Conservation (phyloP, 2,888 invertebrate species). For the Drosophila anomalata region DNA sequence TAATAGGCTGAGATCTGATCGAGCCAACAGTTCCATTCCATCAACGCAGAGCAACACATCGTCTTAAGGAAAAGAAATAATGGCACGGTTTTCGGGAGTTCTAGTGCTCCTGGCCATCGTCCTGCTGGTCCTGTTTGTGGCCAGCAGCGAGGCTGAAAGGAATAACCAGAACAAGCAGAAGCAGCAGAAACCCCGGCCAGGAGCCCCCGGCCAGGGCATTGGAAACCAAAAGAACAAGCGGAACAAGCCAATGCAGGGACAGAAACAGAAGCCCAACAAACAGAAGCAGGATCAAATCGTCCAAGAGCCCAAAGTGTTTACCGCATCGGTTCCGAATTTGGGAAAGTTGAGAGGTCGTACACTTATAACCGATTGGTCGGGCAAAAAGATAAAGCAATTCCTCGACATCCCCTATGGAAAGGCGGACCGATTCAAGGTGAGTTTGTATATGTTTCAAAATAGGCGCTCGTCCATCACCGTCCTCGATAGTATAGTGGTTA, state of each 20-base stretch:
- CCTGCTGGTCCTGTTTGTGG: conserved; percentile 44
- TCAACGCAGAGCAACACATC: conserved; percentile 35
- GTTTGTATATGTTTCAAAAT: not conserved
- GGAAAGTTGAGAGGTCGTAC: conserved; percentile 78
- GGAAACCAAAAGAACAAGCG: conserved; percentile 35
- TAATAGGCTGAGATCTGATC: conserved; percentile 33
- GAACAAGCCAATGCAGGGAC: conserved; percentile 38
- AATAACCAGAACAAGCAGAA: conserved; percentile 48
- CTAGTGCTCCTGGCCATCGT: conserved; percentile 47
- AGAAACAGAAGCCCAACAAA: conserved; percentile 30
- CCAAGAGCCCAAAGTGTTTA: conserved; percentile 49
- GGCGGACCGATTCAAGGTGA: conserved; percentile 78
- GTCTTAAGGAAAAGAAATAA: conserved; percentile 20
- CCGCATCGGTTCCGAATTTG: conserved; percentile 66
- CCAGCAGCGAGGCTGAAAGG: conserved; percentile 44
- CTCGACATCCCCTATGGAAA: conserved; percentile 82
- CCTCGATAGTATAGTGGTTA: conserved; percentile 35
- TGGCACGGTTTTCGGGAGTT: conserved; percentile 54
- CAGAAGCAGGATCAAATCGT: conserved; percentile 25
- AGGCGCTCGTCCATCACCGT: not conserved
- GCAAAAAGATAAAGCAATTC: conserved; percentile 77
- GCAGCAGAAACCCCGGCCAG: conserved; percentile 40
- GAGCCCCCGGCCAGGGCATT: conserved; percentile 5
- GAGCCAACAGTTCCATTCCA: conserved; percentile 53
- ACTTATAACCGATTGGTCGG: conserved; percentile 75